Conservation (phyloP, 2,797 vertebrate species). For the Stomatorhinus walkeri region DNA sequence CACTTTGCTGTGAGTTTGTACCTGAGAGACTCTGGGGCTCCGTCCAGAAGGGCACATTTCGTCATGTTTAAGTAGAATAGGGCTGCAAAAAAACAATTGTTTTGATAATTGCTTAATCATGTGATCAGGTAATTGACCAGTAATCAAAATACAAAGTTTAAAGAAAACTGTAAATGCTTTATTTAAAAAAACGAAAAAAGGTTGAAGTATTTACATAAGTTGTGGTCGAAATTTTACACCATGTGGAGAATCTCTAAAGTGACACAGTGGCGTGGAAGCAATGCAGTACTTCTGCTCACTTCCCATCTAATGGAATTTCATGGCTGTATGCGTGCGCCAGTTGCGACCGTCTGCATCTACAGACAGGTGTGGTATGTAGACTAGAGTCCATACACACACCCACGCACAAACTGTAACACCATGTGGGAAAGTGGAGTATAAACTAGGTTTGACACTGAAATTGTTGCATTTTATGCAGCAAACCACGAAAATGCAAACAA, state of each 20-base stretch:
- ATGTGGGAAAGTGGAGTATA: not conserved
- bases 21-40: not conserved
- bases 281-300: not conserved
- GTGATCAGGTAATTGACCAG: not conserved
- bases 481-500: not conserved
- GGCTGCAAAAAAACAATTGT: not conserved
- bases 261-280: not conserved
- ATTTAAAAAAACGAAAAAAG: not conserved
- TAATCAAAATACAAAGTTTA: not conserved
- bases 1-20: slow-evolving; percentile 81
- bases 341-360: not conserved
- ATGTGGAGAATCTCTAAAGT: not conserved
- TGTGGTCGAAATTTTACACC: not conserved
- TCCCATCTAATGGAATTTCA: not conserved
- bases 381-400: not conserved
- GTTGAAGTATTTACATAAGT: not conserved
- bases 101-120: not conserved
- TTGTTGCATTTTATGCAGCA: not conserved
- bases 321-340: not conserved
- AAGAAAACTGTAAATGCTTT: not conserved
- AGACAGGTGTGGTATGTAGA: not conserved
- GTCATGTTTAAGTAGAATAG: not conserved
- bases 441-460: not conserved
- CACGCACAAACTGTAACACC: not conserved
- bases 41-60: not conserved